These are phyloP conservation scores for Parnassius smintheus DNA, from an alignment of 2,888 invertebrate genomes.

Conservation along the genomic window DNA sequence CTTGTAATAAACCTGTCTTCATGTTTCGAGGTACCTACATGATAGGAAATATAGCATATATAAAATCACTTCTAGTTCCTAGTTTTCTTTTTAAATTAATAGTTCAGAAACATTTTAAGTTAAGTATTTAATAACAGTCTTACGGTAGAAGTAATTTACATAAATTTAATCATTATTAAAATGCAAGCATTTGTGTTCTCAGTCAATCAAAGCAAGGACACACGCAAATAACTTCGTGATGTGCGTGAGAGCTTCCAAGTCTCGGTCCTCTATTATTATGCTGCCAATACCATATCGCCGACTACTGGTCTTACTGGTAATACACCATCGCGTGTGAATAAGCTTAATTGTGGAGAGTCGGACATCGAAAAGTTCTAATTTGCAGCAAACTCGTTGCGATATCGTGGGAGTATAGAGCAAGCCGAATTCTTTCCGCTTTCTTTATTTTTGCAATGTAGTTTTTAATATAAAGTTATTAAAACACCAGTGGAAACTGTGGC, in stretches of 20 bases:
- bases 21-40: no score
- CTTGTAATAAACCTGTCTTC: no score
- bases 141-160: background rate
- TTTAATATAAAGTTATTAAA: no score
- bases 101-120: no score
- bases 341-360: constrained; percentile 70
- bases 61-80: no score
- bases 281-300: constrained; percentile 57
- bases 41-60: no score
- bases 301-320: constrained; percentile 72
- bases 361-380: constrained; percentile 69
- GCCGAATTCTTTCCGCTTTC: constrained; percentile 29
- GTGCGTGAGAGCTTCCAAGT: constrained; percentile 54
- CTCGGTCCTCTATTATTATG: constrained; percentile 56
- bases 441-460: constrained; percentile 5
- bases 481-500: no score
- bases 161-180: background rate
- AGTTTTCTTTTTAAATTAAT: no score
- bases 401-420: constrained; percentile 42
- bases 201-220: constrained; percentile 27
- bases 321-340: constrained; percentile 60
- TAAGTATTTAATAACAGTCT: background rate
- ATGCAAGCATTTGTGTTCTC: constrained; percentile 3
- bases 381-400: constrained; percentile 44
- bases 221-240: constrained; percentile 45